These are phyloP conservation scores for Drosophila putrida DNA, from an alignment of 2,888 invertebrate genomes.

Conservation along the genomic window DNA sequence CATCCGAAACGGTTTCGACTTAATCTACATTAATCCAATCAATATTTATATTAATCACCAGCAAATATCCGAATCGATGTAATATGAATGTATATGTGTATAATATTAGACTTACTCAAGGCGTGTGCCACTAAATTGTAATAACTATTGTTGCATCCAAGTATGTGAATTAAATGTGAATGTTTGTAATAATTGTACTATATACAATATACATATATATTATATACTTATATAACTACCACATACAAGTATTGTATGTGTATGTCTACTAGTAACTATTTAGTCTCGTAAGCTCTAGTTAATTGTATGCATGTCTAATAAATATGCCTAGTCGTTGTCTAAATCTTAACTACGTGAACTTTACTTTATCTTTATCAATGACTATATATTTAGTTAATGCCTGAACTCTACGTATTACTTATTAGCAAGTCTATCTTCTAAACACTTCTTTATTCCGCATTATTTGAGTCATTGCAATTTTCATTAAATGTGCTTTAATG, in stretches of 20 bases:
- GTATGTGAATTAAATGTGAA: constrained; percentile 9
- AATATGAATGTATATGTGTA: constrained; percentile 37
- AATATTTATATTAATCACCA: constrained; percentile 7
- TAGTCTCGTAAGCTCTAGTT: constrained; percentile 26
- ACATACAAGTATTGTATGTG: constrained; percentile 4
- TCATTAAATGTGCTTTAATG: no score
- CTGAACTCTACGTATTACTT: no score
- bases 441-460: no score
- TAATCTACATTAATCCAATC: constrained; percentile 11
- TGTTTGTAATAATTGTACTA: constrained; percentile 14
- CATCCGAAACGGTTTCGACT: constrained; percentile 38
- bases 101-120: constrained; percentile 16
- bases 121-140: constrained; percentile 8
- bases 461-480: no score
- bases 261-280: constrained; percentile 18
- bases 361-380: neutral
- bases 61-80: constrained; percentile 21
- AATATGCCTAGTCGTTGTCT: constrained; percentile 31
- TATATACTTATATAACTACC: neutral
- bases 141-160: constrained; percentile 23
- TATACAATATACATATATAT: constrained; percentile 1
- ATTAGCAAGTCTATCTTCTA: no score
- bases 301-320: constrained; percentile 40
- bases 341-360: neutral
- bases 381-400: neutral